phyloP scores from a whole-genome alignment of 2,888 invertebrate genomes.

The Pristionchus japonicus region DNA sequence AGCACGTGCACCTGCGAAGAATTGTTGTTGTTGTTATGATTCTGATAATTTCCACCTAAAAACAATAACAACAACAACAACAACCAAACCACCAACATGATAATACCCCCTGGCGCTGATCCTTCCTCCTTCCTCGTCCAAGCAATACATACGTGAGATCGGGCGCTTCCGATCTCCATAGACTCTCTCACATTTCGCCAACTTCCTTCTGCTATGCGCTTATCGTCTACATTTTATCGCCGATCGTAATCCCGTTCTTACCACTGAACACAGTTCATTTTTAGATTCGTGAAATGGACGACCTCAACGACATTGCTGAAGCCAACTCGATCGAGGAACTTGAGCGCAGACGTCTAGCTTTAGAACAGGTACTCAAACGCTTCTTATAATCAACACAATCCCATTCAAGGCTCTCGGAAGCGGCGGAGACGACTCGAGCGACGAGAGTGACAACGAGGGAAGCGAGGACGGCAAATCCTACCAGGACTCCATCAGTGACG shows the following conservation, averaged over 20 bases:
- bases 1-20: constrained; percentile 83
- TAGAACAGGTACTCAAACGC: neutral
- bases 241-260: too few relatives aligned
- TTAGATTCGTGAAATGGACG: neutral
- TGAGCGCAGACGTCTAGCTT: neutral
- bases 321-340: neutral
- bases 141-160: too few relatives aligned
- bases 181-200: neutral
- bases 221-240: neutral
- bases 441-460: neutral
- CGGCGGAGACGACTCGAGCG: neutral
- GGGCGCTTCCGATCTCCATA: neutral
- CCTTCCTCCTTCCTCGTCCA: too few relatives aligned
- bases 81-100: too few relatives aligned
- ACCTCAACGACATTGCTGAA: neutral
- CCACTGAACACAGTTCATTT: neutral
- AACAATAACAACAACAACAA: neutral
- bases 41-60: neutral
- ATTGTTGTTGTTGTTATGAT: neutral
- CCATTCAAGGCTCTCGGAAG: neutral
- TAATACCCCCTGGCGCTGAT: too few relatives aligned
- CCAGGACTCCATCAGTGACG: neutral
- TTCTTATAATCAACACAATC: too few relatives aligned
- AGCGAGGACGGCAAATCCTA: neutral
- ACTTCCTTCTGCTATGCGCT: neutral